These are phyloP conservation scores for Malurus cyaneus DNA, from an alignment of 2,113 vertebrate species.

Conservation along the genomic window DNA sequence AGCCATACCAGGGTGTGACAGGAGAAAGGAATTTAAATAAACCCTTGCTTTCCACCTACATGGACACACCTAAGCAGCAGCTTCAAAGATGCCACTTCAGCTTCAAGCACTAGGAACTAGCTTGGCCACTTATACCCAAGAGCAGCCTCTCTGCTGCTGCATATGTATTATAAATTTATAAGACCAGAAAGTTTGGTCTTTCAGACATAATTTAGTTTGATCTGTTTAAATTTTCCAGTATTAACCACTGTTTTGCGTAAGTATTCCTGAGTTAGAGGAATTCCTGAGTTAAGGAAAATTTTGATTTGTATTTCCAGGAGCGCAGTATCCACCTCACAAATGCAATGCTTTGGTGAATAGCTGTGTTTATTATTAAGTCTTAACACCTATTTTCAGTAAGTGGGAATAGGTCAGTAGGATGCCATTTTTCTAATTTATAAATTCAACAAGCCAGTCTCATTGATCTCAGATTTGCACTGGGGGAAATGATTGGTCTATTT, in stretches of 20 bases:
- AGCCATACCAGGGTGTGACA: background rate
- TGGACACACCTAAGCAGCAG: background rate
- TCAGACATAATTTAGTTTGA: background rate
- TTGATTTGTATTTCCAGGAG: background rate
- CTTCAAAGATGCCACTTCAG: background rate
- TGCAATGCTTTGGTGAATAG: background rate
- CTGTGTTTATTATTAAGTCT: background rate
- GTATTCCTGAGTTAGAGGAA: background rate
- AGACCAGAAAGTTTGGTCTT: background rate
- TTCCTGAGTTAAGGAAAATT: background rate
- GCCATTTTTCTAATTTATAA: background rate
- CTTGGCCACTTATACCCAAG: background rate
- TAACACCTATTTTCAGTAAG: background rate
- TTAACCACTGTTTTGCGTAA: background rate
- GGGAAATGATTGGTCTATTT: accelerated
- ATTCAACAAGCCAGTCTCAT: background rate
- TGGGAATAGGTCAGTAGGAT: background rate
- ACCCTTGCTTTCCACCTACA: background rate
- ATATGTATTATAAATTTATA: background rate
- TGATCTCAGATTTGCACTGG: background rate
- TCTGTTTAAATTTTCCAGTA: background rate
- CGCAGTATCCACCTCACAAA: background rate
- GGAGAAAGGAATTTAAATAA: background rate
- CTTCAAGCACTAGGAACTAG: background rate
- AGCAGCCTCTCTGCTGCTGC: background rate